A percentile compares a stretch with the other conserved stretches of the same genome.
phyloP scores from a whole-genome alignment of 2,888 invertebrate genomes.

The Chaitophorus viminalis region DNA sequence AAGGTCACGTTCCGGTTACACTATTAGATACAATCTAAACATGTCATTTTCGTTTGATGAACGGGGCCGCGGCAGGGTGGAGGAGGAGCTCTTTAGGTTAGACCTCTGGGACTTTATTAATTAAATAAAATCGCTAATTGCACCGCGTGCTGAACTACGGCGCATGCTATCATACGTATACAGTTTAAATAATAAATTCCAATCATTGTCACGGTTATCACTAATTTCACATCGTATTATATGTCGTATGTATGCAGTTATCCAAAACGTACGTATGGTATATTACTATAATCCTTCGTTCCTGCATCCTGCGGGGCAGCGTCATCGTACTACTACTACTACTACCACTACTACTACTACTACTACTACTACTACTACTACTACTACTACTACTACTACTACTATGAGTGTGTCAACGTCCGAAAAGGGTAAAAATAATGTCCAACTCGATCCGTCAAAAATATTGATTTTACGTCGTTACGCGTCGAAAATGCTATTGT shows the following conservation, averaged over 20 bases:
- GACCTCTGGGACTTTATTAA: background rate
- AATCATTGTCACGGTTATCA: background rate
- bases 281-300: too few relatives aligned
- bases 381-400: too few relatives aligned
- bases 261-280: background rate
- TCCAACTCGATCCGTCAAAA: conserved; percentile 1
- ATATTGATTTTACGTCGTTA: background rate
- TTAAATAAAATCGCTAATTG: conserved; percentile 4
- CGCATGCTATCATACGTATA: background rate
- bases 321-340: background rate
- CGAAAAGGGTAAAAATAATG: conserved; percentile 2
- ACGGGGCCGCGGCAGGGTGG: background rate
- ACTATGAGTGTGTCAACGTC: background rate
- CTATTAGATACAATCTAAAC: conserved; percentile 46
- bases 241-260: background rate
- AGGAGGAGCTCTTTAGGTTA: background rate
- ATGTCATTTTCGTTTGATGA: conserved; percentile 40
- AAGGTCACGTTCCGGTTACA: conserved; percentile 53
- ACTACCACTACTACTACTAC: too few relatives aligned
- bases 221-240: background rate
- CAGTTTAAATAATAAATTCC: too few relatives aligned
- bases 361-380: too few relatives aligned
- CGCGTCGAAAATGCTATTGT: conserved; percentile 5
- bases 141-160: background rate
- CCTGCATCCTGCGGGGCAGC: background rate